These are phyloP conservation scores for Patella depressa DNA, from an alignment of 2,888 invertebrate species.

Conservation along the genomic window DNA sequence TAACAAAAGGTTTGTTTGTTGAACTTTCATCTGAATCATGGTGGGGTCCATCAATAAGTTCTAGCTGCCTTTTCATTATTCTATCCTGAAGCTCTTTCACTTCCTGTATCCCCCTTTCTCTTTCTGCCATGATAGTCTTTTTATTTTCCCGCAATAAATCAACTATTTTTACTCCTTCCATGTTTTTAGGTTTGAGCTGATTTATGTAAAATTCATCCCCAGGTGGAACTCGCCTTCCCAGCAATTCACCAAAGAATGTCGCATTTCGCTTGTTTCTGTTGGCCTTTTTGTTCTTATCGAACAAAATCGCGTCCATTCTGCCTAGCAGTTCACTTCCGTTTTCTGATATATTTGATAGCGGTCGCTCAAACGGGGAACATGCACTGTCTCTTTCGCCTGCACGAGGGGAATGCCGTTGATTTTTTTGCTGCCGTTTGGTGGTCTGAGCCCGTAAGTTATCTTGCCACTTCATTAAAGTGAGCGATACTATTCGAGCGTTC, in stretches of 20 bases:
- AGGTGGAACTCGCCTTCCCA: slow-evolving; percentile 1
- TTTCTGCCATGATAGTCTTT: not conserved
- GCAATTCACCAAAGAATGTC: not conserved
- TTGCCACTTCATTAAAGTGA: not conserved
- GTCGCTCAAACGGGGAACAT: not conserved
- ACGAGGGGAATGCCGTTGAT: not conserved
- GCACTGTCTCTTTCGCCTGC: not conserved
- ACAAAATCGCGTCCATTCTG: slow-evolving; percentile 1
- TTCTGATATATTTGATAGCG: not conserved
- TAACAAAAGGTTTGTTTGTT: slow-evolving; percentile 4
- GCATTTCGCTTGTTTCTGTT: not conserved
- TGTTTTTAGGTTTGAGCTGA: not conserved
- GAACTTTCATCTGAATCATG: not conserved
- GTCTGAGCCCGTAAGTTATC: not conserved
- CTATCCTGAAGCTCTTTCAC: not conserved
- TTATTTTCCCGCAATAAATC: slow-evolving; percentile 11
- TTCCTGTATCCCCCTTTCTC: slow-evolving; percentile 8
- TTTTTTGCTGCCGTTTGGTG: not conserved
- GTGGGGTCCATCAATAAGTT: not conserved
- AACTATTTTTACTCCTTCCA: not conserved
- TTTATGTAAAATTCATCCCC: slow-evolving; percentile 17
- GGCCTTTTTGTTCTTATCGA: not conserved
- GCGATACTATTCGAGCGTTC: not conserved
- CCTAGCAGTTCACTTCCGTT: not conserved
- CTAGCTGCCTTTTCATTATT: not conserved